Conservation (phyloP, 2,797 vertebrate genomes). For the Sebastes diaconus region DNA sequence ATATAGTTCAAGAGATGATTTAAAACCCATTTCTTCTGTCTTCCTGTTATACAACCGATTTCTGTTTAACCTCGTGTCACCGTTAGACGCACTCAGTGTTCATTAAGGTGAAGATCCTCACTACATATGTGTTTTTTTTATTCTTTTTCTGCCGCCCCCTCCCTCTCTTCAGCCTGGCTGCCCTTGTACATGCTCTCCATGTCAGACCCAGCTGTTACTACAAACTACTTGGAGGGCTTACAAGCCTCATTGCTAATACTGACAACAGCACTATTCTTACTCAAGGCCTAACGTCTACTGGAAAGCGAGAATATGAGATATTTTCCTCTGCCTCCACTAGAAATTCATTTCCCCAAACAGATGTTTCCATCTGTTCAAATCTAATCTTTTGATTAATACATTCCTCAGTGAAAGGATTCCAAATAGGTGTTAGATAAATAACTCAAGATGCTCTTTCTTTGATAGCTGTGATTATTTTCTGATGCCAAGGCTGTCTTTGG, state of each 20-base stretch:
- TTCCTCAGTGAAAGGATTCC: slow-evolving; percentile 59
- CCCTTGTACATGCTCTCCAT: slow-evolving; percentile 86
- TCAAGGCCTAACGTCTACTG: slow-evolving; percentile 73
- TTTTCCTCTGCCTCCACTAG: slow-evolving; percentile 53
- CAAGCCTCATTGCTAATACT: slow-evolving; percentile 84
- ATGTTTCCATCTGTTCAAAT: slow-evolving; percentile 72
- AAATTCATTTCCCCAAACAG: slow-evolving; percentile 69
- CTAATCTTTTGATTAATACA: slow-evolving; percentile 69
- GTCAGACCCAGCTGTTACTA: slow-evolving; percentile 89
- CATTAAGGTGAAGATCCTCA: slow-evolving; percentile 57
- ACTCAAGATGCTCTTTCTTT: slow-evolving; percentile 58
- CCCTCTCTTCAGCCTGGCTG: slow-evolving; percentile 79
- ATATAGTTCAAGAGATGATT: neutral
- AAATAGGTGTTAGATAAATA: slow-evolving; percentile 67
- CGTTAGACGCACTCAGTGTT: slow-evolving; percentile 29
- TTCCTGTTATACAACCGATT: slow-evolving; percentile 23
- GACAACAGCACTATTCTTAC: slow-evolving; percentile 82
- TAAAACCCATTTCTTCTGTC: neutral
- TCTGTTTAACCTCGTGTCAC: slow-evolving; percentile 20
- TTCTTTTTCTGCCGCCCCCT: slow-evolving; percentile 69
- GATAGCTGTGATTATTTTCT: slow-evolving; percentile 52
- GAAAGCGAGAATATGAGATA: slow-evolving; percentile 61
- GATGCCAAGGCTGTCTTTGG: slow-evolving; percentile 17
- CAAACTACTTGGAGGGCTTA: slow-evolving; percentile 87
- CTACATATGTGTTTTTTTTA: slow-evolving; percentile 51